Percentiles rank a stretch among this genome's conserved stretches.
These are phyloP conservation scores for Eonycteris spelaea DNA, from an alignment of 2,113 vertebrate species.

Conservation along the genomic window DNA sequence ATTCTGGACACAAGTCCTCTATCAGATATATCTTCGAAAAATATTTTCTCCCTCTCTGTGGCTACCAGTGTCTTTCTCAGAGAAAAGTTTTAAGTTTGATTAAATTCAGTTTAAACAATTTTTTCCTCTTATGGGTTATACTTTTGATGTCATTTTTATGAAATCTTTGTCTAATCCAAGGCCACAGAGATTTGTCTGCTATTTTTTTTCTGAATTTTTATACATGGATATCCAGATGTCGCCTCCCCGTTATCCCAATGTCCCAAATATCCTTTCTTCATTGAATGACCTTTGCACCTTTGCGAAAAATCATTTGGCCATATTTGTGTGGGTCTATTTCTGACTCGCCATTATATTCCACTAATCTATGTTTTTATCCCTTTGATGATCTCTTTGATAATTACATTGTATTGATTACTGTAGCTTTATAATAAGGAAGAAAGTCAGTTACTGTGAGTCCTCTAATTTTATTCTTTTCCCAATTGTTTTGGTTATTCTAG, in stretches of 20 bases:
- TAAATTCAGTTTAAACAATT: background rate
- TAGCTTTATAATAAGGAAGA: background rate
- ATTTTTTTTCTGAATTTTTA: background rate
- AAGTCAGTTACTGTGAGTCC: background rate
- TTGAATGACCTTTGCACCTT: background rate
- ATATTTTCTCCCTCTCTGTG: background rate
- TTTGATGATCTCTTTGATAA: background rate
- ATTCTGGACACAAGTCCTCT: background rate
- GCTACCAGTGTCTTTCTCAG: background rate
- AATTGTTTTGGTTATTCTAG: background rate
- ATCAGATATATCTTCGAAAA: background rate
- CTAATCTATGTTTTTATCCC: background rate
- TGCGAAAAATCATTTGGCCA: background rate
- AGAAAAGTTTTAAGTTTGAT: background rate
- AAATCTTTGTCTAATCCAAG: background rate
- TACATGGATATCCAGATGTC: background rate
- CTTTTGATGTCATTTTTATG: background rate
- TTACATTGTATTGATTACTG: background rate
- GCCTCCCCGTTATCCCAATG: background rate
- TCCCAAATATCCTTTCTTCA: background rate
- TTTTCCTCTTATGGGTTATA: background rate
- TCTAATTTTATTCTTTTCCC: background rate
- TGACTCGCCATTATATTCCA: background rate
- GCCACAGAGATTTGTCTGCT: background rate
- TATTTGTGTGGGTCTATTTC: background rate